phyloP scores from a whole-genome alignment of 2,888 invertebrate species.

The Hemistola chrysoprasaria region DNA sequence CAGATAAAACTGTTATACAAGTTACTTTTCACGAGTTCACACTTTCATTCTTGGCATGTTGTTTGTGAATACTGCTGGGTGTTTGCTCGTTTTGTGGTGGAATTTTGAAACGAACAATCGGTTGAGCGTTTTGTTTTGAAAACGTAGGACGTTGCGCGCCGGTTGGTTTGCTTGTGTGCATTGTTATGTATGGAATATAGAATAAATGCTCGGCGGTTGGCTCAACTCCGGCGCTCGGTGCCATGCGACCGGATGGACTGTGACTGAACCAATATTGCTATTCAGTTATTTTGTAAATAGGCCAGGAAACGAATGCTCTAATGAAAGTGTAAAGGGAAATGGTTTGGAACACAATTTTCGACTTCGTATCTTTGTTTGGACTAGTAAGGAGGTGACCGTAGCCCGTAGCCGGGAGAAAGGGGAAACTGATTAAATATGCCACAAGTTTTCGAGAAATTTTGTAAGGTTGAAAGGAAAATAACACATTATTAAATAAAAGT shows the following conservation, averaged over 20 bases:
- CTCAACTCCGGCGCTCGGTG: not conserved
- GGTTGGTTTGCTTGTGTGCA: constrained; percentile 54
- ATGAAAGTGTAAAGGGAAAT: too few relatives aligned
- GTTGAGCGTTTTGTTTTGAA: constrained; percentile 69
- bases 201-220: constrained; percentile 39
- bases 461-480: too few relatives aligned
- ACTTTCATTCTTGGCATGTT: constrained; percentile 49
- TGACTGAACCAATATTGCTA: not conserved
- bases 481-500: too few relatives aligned
- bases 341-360: too few relatives aligned
- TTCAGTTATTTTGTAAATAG: too few relatives aligned
- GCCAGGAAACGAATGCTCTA: too few relatives aligned
- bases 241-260: constrained; percentile 8
- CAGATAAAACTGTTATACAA: constrained; percentile 38
- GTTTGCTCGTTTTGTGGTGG: constrained; percentile 73
- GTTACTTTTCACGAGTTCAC: constrained; percentile 30
- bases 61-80: constrained; percentile 68
- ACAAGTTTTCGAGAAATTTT: too few relatives aligned
- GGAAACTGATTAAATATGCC: too few relatives aligned
- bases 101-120: constrained; percentile 75
- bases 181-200: constrained; percentile 62
- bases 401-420: too few relatives aligned
- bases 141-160: constrained; percentile 52
- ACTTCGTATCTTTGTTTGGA: too few relatives aligned
- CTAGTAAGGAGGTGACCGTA: too few relatives aligned